Evolutionary conservation across 1,140 invertebrate genomes (phyloP).

Genomic region (Vollenhovia emeryi): DNA sequence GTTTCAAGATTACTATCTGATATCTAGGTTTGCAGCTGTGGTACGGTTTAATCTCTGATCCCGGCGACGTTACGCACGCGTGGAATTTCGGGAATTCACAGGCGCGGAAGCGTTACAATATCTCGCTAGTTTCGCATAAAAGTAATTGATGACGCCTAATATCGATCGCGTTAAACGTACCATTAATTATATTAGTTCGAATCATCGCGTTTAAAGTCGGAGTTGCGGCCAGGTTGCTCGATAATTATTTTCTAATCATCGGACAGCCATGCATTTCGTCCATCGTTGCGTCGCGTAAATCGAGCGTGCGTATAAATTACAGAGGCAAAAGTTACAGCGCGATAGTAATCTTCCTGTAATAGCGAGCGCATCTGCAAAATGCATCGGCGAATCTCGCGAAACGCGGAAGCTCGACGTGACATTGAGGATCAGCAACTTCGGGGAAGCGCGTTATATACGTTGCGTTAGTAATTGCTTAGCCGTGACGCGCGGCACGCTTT

Average conservation of each 20-base stretch:
- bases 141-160: neutral
- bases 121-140: neutral
- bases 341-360: neutral
- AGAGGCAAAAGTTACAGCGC: neutral
- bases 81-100: slow-evolving; percentile 12
- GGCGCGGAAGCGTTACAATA: neutral
- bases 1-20: neutral
- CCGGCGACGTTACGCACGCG: neutral
- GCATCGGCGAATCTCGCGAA: neutral
- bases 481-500: neutral
- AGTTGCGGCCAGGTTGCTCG: too few relatives aligned
- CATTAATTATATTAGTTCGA: neutral
- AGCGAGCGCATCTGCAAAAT: neutral
- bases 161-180: neutral
- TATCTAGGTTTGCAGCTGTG: neutral
- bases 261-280: neutral
- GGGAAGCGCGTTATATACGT: neutral
- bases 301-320: neutral
- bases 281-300: neutral
- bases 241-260: neutral
- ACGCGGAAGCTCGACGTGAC: neutral
- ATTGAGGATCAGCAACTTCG: slow-evolving; percentile 1
- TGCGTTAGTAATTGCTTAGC: neutral
- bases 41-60: neutral
- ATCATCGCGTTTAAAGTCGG: too few relatives aligned